Conservation (phyloP, 92 coral and sea anemone species). For the Actinostola sp. region DNA sequence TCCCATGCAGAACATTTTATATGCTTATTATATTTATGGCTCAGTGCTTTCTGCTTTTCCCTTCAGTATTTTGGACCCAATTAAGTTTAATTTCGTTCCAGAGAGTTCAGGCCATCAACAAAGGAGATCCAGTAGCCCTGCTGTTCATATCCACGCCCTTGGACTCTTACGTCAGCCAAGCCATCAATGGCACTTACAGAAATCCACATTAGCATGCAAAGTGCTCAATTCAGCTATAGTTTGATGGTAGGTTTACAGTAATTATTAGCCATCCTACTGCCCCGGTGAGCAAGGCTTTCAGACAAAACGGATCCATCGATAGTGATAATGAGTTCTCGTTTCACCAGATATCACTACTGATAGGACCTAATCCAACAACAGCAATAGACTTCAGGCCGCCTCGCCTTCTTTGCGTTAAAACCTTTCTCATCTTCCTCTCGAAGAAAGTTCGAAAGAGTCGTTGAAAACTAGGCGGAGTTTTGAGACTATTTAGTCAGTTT, state of each 20-base stretch:
- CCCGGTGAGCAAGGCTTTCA: conserved; percentile 25
- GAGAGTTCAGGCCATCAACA: background rate
- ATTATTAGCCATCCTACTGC: conserved; percentile 24
- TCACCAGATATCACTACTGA: conserved; percentile 25
- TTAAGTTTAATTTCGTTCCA: background rate
- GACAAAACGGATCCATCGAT: conserved; percentile 30
- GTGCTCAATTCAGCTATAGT: background rate
- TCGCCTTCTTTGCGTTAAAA: conserved; percentile 21
- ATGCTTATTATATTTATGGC: too few relatives aligned
- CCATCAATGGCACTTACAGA: conserved; percentile 7
- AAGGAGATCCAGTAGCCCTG: too few relatives aligned
- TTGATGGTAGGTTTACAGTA: background rate
- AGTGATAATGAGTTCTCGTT: conserved; percentile 35
- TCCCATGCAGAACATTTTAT: too few relatives aligned
- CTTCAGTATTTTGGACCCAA: too few relatives aligned
- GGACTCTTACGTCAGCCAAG: background rate
- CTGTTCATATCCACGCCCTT: conserved; percentile 15
- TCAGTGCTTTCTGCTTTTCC: too few relatives aligned
- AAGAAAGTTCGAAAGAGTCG: conserved; percentile 5
- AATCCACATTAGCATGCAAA: background rate
- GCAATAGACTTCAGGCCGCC: conserved; percentile 33
- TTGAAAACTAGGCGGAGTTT: background rate
- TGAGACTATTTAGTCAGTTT: background rate
- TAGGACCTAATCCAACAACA: conserved; percentile 30
- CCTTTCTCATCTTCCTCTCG: conserved; percentile 3